A percentile compares a stretch with the other conserved stretches of the same genome.
These are phyloP conservation scores for Crocidura indochinensis DNA, from an alignment of 2,797 vertebrate genomes.

Conservation along the genomic window DNA sequence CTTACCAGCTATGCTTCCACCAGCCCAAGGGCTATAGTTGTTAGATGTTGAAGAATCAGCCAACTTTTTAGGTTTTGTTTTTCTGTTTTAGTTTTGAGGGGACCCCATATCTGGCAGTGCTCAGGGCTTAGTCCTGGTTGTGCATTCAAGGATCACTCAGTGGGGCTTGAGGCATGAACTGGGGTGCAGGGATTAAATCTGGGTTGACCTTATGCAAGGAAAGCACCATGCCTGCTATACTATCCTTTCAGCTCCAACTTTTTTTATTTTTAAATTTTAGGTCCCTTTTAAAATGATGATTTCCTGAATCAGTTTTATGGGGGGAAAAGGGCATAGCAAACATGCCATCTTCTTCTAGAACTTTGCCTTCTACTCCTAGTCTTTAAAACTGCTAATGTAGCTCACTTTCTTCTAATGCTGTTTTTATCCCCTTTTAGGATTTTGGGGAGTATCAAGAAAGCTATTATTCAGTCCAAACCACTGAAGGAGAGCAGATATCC, in stretches of 20 bases:
- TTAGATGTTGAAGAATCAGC: background rate
- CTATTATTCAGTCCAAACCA: slow-evolving; percentile 99
- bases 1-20: background rate
- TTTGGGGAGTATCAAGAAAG: slow-evolving; percentile 99
- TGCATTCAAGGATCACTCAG: no score
- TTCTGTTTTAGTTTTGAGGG: no score
- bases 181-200: no score
- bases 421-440: slow-evolving; percentile 90
- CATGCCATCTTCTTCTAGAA: background rate
- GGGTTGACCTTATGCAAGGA: no score
- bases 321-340: background rate
- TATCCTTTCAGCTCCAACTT: no score
- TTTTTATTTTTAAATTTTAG: background rate
- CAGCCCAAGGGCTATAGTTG: background rate
- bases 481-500: slow-evolving; percentile 99
- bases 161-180: no score
- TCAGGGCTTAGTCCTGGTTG: no score
- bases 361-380: background rate
- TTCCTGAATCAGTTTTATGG: background rate
- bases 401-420: background rate
- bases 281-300: background rate
- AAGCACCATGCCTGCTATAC: no score
- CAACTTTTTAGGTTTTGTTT: background rate
- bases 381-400: background rate
- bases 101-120: no score